Conservation (phyloP, 2,797 vertebrate genomes). For the Liasis olivaceus region DNA sequence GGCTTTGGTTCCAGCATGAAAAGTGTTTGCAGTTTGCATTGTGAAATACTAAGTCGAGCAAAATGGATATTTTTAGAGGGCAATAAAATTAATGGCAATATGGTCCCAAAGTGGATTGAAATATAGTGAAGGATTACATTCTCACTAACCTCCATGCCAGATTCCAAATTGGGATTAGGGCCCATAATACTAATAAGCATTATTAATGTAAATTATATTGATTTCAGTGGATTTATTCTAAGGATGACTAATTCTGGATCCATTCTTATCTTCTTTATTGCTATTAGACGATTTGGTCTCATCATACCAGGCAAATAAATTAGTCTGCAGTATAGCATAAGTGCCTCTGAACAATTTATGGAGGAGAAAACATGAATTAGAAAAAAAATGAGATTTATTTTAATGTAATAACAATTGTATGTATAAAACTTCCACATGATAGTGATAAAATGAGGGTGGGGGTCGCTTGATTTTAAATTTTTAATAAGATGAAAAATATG, state of each 20-base stretch:
- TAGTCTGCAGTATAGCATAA: neutral
- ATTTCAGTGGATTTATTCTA: neutral
- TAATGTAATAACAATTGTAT: neutral
- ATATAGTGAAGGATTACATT: neutral
- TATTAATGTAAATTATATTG: neutral
- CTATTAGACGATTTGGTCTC: neutral
- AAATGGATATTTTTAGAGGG: neutral
- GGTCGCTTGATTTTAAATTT: neutral
- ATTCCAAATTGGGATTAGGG: neutral
- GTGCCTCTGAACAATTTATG: neutral
- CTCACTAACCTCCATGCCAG: neutral
- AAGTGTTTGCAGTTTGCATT: neutral
- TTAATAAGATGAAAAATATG: neutral
- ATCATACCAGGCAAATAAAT: neutral
- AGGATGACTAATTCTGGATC: neutral
- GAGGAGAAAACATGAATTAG: neutral
- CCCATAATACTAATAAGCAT: neutral
- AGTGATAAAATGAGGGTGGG: neutral
- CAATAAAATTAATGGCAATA: neutral
- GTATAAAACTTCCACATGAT: neutral
- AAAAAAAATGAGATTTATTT: neutral
- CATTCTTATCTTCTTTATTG: neutral
- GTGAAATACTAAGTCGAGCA: neutral
- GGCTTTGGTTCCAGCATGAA: neutral
- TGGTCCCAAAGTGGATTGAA: neutral